These are phyloP conservation scores for Glyphotaelius pellucidus DNA, from an alignment of 2,888 invertebrate species.

Conservation along the genomic window DNA sequence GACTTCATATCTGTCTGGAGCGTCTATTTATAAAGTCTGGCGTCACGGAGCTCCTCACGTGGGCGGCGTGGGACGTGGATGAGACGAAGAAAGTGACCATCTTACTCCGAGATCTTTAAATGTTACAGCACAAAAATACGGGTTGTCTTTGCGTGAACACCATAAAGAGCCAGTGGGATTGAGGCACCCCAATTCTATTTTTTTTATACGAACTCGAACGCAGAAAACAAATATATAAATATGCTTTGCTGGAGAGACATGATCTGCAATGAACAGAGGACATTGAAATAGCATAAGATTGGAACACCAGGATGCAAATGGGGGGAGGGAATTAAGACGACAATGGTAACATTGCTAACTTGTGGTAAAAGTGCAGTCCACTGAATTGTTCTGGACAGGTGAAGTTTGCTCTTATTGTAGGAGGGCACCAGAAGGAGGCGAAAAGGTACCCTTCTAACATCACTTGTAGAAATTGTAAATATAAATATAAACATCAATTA, in stretches of 20 bases:
- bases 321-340: not conserved
- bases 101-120: slow-evolving; percentile 7
- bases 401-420: not conserved
- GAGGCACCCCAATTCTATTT: not conserved
- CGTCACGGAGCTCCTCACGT: slow-evolving; percentile 30
- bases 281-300: too few relatives aligned
- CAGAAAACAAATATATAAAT: too few relatives aligned
- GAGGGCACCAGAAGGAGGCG: too few relatives aligned
- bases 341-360: not conserved
- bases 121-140: not conserved
- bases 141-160: not conserved
- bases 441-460: too few relatives aligned
- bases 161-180: not conserved
- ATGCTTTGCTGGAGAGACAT: not conserved
- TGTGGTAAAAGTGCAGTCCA: not conserved
- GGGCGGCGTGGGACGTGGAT: slow-evolving; percentile 12
- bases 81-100: slow-evolving; percentile 37
- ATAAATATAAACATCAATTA: too few relatives aligned
- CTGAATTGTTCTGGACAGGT: not conserved
- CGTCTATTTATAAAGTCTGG: slow-evolving; percentile 37
- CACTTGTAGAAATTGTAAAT: too few relatives aligned
- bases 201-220: not conserved
- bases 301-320: not conserved
- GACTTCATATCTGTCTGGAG: slow-evolving; percentile 42
- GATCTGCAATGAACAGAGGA: not conserved